These are phyloP conservation scores for Naja naja DNA, from an alignment of 2,113 vertebrate species.

Conservation along the genomic window DNA sequence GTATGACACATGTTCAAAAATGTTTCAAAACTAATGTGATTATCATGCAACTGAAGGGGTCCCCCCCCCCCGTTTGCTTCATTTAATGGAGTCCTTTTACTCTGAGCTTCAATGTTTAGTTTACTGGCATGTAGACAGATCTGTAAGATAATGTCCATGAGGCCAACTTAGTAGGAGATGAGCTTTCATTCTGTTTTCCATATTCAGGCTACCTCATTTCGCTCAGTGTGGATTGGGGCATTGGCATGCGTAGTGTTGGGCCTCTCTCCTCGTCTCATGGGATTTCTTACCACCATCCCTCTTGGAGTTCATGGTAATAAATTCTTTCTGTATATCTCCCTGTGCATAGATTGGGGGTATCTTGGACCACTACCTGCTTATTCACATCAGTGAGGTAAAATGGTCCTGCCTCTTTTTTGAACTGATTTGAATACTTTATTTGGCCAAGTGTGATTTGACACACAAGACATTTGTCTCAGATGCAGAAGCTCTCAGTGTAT, in stretches of 20 bases:
- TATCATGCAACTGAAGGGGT: background rate
- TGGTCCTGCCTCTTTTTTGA: background rate
- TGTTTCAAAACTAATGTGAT: background rate
- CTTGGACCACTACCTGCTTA: background rate
- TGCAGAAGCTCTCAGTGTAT: background rate
- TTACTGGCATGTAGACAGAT: background rate
- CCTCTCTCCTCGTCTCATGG: conserved; percentile 71
- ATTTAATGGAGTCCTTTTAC: background rate
- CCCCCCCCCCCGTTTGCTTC: background rate
- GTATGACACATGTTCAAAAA: background rate
- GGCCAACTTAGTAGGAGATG: background rate
- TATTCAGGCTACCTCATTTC: conserved; percentile 69
- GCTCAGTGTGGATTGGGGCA: conserved; percentile 64
- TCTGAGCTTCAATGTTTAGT: background rate
- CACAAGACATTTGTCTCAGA: background rate
- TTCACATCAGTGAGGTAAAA: background rate
- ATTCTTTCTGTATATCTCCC: conserved; percentile 9
- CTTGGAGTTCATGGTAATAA: conserved; percentile 73
- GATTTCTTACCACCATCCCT: conserved; percentile 72
- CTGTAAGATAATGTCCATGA: background rate
- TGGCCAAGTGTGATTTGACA: background rate
- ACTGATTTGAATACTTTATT: background rate
- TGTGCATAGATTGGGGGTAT: background rate
- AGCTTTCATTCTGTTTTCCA: background rate
- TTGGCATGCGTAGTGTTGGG: conserved; percentile 71